These are phyloP conservation scores for Temnothorax curvispinosus DNA, from an alignment of 1,140 invertebrate genomes.

Conservation along the genomic window DNA sequence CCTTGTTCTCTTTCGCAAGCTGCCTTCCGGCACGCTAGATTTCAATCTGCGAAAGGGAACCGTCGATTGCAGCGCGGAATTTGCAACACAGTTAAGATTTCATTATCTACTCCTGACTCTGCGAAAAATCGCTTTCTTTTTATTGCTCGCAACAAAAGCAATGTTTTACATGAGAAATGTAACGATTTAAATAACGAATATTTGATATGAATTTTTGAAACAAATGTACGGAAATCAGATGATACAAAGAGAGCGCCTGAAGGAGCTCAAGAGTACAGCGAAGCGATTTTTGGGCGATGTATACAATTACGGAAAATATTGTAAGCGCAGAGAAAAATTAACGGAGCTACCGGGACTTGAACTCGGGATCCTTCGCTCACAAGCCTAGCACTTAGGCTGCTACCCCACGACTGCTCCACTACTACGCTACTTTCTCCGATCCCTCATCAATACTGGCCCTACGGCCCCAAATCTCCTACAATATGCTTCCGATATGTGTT, in stretches of 20 bases:
- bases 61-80: constrained; percentile 6
- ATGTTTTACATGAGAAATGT: not conserved
- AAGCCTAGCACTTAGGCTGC: too few species aligned
- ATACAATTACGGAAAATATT: constrained; percentile 14
- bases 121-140: not conserved
- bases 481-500: not conserved
- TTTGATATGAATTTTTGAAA: not conserved
- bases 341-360: too few species aligned
- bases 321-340: too few species aligned
- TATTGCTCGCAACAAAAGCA: not conserved
- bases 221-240: not conserved
- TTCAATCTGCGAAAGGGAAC: constrained; percentile 1
- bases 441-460: too few species aligned
- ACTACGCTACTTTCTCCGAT: too few species aligned
- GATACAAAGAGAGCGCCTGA: not conserved
- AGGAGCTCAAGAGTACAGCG: not conserved
- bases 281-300: not conserved
- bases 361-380: too few species aligned
- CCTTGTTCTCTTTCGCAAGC: not conserved
- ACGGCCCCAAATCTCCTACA: too few species aligned
- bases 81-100: constrained; percentile 3
- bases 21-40: constrained; percentile 10
- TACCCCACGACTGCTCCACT: too few species aligned
- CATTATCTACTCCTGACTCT: not conserved
- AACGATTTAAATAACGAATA: not conserved